A percentile compares a stretch with the other conserved stretches of the same genome.
phyloP scores from a whole-genome alignment of 2,888 invertebrate genomes.

The Lasioglossum villosulum region DNA sequence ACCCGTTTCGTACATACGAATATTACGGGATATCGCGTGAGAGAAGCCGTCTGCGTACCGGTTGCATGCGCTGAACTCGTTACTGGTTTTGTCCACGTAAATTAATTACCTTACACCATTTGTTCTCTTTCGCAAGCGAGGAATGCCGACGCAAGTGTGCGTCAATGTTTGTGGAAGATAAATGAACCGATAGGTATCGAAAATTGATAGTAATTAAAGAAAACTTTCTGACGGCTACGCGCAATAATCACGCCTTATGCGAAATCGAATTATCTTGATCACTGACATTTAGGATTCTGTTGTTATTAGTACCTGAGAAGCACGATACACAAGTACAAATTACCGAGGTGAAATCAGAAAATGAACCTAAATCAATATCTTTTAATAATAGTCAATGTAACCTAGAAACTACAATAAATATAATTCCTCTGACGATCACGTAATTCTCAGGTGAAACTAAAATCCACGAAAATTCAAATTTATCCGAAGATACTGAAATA shows the following conservation, averaged over 20 bases:
- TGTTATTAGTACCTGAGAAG: not conserved
- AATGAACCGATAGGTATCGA: not conserved
- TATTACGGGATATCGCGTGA: constrained; percentile 77
- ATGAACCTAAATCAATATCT: not conserved
- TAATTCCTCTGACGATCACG: not conserved
- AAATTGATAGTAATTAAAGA: constrained; percentile 4
- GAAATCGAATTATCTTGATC: not conserved
- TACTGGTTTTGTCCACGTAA: constrained; percentile 80
- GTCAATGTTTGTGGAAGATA: constrained; percentile 18
- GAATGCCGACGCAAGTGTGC: constrained; percentile 27
- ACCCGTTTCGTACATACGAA: constrained; percentile 57
- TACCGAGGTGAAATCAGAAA: not conserved
- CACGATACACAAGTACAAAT: not conserved
- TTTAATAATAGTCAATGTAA: not conserved
- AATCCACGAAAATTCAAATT: not conserved
- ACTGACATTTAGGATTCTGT: not conserved
- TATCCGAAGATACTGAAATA: not conserved
- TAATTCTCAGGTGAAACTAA: not conserved
- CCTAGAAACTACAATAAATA: not conserved
- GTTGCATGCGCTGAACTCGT: constrained; percentile 79
- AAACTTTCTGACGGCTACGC: not conserved
- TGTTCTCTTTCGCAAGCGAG: constrained; percentile 64
- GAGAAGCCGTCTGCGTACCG: constrained; percentile 57
- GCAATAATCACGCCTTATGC: not conserved
- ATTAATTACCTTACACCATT: constrained; percentile 76